Conservation (phyloP, 1,140 invertebrate species). For the Sitodiplosis mosellana region DNA sequence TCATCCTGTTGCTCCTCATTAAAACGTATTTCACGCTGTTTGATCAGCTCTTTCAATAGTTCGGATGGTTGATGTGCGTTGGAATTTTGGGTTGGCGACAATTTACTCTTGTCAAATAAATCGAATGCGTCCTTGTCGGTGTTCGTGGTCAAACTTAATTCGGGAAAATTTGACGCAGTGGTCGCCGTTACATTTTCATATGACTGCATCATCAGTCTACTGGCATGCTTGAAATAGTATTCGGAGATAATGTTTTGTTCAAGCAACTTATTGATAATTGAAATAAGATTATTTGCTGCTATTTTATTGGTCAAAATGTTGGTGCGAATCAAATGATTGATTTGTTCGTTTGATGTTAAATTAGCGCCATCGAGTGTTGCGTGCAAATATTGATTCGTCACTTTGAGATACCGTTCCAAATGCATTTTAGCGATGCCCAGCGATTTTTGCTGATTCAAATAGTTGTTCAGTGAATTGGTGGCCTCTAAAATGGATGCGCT, state of each 20-base stretch:
- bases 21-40: too few species aligned
- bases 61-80: not conserved
- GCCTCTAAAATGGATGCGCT: too few species aligned
- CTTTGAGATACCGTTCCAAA: conserved; percentile 6
- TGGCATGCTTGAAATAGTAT: conserved; percentile 4
- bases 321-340: conserved; percentile 3
- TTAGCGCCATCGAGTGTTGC: not conserved
- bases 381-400: conserved; percentile 7
- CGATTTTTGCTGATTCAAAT: conserved; percentile 2
- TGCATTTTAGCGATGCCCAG: conserved; percentile 5
- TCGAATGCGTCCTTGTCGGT: not conserved
- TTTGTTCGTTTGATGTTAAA: conserved; percentile 1
- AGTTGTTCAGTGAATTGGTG: not conserved
- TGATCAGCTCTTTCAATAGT: too few species aligned
- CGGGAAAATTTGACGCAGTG: too few species aligned
- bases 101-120: not conserved
- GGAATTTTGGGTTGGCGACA: not conserved
- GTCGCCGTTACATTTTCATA: not conserved
- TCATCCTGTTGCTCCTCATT: too few species aligned
- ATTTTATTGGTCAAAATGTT: conserved; percentile 6
- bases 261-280: conserved; percentile 4
- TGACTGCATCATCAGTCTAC: too few species aligned
- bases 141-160: not conserved
- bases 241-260: conserved; percentile 5
- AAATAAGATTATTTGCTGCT: conserved; percentile 5